A percentile compares a stretch with the other conserved stretches of the same genome.
These are phyloP conservation scores for Hydropsyche betteni DNA, from an alignment of 2,888 invertebrate species.

Conservation along the genomic window DNA sequence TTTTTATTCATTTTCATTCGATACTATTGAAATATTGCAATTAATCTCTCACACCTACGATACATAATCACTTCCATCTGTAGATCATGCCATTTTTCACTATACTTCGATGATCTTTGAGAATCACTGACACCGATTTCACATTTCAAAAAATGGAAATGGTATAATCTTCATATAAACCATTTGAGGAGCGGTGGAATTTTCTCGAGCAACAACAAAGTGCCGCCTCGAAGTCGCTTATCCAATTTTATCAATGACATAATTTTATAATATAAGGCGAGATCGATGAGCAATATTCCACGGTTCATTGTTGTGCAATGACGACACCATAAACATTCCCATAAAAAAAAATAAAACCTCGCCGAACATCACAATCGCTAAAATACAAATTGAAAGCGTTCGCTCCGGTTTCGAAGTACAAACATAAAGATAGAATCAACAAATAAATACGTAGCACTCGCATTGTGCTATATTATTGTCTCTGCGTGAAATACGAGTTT, in stretches of 20 bases:
- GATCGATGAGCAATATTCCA: conserved; percentile 57
- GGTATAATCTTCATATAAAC: too few species aligned
- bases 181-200: too few species aligned
- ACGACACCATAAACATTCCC: too few species aligned
- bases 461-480: background rate
- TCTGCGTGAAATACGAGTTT: background rate
- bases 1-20: too few species aligned
- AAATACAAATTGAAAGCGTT: conserved; percentile 23
- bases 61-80: too few species aligned
- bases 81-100: too few species aligned
- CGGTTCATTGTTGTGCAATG: too few species aligned
- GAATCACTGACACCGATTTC: too few species aligned
- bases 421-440: background rate
- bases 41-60: too few species aligned
- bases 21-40: too few species aligned
- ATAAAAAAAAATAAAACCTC: background rate
- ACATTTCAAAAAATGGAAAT: too few species aligned
- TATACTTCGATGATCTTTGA: too few species aligned
- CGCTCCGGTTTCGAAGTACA: background rate
- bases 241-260: conserved; percentile 48
- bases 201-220: background rate
- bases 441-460: background rate
- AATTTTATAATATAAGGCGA: conserved; percentile 58
- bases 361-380: conserved; percentile 34
- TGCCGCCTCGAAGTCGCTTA: conserved; percentile 35